Evolutionary conservation across 1,140 invertebrate species (phyloP).

Genomic region (Stenopsyche tienmushanensis): DNA sequence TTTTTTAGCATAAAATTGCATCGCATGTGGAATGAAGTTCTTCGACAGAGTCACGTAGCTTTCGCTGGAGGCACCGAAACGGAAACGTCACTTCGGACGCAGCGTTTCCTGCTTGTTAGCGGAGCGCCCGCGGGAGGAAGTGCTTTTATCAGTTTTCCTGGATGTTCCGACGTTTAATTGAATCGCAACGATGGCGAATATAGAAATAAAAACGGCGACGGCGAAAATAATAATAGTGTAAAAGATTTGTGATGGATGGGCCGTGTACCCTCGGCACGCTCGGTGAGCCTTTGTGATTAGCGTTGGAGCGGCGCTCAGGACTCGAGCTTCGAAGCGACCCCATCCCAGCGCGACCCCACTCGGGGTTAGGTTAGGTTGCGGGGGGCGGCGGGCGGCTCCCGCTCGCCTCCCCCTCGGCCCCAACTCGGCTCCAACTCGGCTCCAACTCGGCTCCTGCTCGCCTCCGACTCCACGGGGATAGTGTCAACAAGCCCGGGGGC

Average conservation of each 20-base stretch:
- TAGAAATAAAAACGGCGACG: background rate
- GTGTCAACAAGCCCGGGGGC: slow-evolving; percentile 26
- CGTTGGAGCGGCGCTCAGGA: slow-evolving; percentile 24
- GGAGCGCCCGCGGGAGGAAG: too few species aligned
- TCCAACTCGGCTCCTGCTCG: too few species aligned
- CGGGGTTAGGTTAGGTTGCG: background rate
- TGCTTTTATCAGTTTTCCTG: too few species aligned
- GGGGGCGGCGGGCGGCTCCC: background rate
- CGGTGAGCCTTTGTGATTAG: slow-evolving; percentile 32
- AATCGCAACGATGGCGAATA: too few species aligned
- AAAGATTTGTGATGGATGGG: background rate
- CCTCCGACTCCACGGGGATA: slow-evolving; percentile 25
- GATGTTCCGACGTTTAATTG: background rate
- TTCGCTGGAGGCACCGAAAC: too few species aligned
- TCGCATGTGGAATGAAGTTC: too few species aligned
- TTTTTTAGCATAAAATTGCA: too few species aligned
- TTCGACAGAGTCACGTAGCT: too few species aligned
- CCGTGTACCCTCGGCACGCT: slow-evolving; percentile 26
- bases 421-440: slow-evolving; percentile 5
- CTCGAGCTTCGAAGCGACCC: slow-evolving; percentile 13
- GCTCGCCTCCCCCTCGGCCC: background rate
- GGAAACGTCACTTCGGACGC: too few species aligned
- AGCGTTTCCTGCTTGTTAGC: too few species aligned
- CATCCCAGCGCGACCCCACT: background rate
- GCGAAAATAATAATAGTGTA: background rate